Percentiles rank a stretch among this genome's conserved stretches.
These are phyloP conservation scores for Zeugodacus cucurbitae DNA, from an alignment of 1,140 invertebrate species.

Conservation along the genomic window DNA sequence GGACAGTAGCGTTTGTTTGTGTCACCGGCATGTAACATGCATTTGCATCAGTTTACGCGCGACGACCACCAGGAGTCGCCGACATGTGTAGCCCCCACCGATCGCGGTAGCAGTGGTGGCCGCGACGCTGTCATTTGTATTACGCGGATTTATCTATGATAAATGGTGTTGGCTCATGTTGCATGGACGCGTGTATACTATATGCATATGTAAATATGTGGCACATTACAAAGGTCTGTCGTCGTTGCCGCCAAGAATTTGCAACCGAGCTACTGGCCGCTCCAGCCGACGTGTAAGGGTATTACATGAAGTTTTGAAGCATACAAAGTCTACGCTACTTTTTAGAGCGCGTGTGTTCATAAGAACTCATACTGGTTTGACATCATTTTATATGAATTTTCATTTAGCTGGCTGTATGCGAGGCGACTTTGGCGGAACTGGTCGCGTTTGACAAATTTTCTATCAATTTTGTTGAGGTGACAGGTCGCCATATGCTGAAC, in stretches of 20 bases:
- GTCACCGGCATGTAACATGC: constrained; percentile 3
- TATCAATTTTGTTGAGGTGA: constrained; percentile 14
- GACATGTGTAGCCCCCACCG: constrained; percentile 10
- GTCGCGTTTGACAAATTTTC: constrained; percentile 14
- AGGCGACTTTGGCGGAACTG: background rate
- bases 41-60: constrained; percentile 14
- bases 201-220: background rate
- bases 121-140: constrained; percentile 20
- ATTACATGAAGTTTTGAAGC: background rate
- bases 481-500: background rate
- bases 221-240: background rate
- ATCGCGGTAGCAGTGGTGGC: background rate
- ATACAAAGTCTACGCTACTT: background rate
- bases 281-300: background rate
- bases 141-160: constrained; percentile 38
- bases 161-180: constrained; percentile 38
- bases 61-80: constrained; percentile 10
- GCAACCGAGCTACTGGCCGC: background rate
- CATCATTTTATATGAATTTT: constrained; percentile 30
- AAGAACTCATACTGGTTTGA: constrained; percentile 4
- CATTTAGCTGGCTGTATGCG: constrained; percentile 7
- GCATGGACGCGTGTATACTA: background rate
- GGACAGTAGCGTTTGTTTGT: constrained; percentile 32
- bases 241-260: background rate
- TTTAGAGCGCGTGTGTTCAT: background rate